Base-by-base conservation (phyloP, 2,797 vertebrate species). In the Salarias fasciatus region DNA sequence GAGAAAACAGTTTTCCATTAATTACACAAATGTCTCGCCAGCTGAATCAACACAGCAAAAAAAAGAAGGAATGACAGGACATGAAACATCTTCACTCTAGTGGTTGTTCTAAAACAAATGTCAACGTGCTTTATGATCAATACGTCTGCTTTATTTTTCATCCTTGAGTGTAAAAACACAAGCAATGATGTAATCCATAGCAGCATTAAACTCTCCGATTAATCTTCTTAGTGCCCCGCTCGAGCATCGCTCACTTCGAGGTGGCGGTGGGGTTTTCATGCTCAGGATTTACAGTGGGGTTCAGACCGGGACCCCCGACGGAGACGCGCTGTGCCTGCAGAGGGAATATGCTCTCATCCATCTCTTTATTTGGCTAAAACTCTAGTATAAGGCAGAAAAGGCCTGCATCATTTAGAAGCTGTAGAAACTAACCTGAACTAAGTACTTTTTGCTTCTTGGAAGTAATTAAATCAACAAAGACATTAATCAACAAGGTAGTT, bases 391-490 rank as follows among this genome's bases (percentile, higher is more conserved):
- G 58, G 13, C 45, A 62, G 38, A 48, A 50, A 68, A 55, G 47
- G 40, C 47, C 43, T 24, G n/a, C 35, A 68, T 60, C 40, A 15
- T 68, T 58, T 18, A 24, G 45, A 60, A 31, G 56, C 29, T 1
- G 3, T 6, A 11, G 40, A 37, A 40, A 59, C 43, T 14, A 72
- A 62, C 66, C 48, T 64, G 54, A 63, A 1, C 6, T 10, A 42
- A 24, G 40, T 41, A 54, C n/a, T 53, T 82, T 73, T 64, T 48
- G 55, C 61, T 62, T 51, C 64, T 61, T 36, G 40, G 51, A 59
- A 75, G 78, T 65, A 77, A 81, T 86, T 83, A 83, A 81, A 75
- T 72, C 18, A 85, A 48, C 72, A 61, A 53, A 64, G 77, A 71
- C 71, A 62, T 84, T 74, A 62, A 80, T 87, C 67, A 75, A 54